Conservation (phyloP, 2,113 vertebrate species). For the Macrotis lagotis region DNA sequence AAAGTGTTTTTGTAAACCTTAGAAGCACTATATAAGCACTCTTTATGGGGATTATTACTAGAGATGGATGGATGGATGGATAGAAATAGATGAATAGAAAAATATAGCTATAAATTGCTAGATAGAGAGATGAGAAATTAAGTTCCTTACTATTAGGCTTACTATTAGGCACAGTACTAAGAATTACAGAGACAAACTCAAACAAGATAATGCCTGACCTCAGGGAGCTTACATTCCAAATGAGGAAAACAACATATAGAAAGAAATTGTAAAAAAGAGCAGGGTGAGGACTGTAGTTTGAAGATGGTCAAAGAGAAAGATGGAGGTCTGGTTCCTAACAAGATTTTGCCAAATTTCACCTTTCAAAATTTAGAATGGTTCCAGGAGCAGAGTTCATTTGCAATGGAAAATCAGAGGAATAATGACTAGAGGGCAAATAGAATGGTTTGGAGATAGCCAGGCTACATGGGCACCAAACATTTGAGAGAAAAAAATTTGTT, state of each 20-base stretch:
- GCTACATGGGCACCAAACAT: not conserved
- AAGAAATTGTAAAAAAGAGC: not conserved
- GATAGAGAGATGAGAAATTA: not conserved
- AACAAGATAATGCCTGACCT: not conserved
- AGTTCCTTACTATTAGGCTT: not conserved
- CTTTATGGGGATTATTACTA: not conserved
- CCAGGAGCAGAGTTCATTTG: not conserved
- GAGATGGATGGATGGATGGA: not conserved
- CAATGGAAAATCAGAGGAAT: not conserved
- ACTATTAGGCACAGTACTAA: not conserved
- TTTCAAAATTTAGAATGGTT: not conserved
- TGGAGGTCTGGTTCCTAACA: not conserved
- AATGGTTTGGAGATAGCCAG: not conserved
- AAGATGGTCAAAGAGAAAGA: not conserved
- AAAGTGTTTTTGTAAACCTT: not conserved
- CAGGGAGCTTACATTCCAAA: not conserved
- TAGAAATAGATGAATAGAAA: not conserved
- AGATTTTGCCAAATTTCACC: not conserved
- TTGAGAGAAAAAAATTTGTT: not conserved
- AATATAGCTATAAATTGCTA: not conserved
- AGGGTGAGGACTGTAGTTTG: not conserved
- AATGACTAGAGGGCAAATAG: no score
- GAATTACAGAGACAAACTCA: not conserved
- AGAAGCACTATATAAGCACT: not conserved
- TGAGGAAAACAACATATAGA: not conserved